Conservation (phyloP, 2,113 vertebrate species). For the Chrysochloris asiatica region DNA sequence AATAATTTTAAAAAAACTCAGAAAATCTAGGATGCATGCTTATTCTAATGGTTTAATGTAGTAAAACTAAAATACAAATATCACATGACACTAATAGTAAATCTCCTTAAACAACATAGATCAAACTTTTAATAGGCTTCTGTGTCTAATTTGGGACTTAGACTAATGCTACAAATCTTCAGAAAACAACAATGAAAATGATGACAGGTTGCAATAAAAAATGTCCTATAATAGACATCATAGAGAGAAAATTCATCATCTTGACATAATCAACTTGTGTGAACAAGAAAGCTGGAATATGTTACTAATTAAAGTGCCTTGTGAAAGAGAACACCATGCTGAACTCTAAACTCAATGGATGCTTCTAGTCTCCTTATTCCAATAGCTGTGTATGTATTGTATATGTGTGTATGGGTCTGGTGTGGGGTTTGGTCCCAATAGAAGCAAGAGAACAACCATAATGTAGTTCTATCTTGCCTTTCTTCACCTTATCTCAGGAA, state of each 20-base stretch:
- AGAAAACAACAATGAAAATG: not conserved
- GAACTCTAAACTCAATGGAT: too few relatives aligned
- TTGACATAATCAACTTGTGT: not conserved
- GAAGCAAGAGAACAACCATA: not conserved
- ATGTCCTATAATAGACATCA: not conserved
- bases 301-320: too few relatives aligned
- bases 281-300: not conserved
- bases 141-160: not conserved
- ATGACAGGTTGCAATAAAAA: not conserved
- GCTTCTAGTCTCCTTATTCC: accelerated
- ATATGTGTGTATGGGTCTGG: not conserved
- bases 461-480: not conserved
- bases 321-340: too few relatives aligned
- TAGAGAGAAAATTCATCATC: not conserved
- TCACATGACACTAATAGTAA: too few relatives aligned
- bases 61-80: not conserved
- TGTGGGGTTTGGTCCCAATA: accelerated
- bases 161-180: not conserved
- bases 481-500: not conserved
- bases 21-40: not conserved
- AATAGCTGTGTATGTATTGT: not conserved
- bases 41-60: not conserved
- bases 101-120: not conserved
- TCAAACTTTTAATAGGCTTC: not conserved
- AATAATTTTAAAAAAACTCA: not conserved